Percentiles rank a stretch among this genome's conserved stretches.
Evolutionary conservation across 2,797 vertebrate species (phyloP).

Genomic region (Lateolabrax maculatus): DNA sequence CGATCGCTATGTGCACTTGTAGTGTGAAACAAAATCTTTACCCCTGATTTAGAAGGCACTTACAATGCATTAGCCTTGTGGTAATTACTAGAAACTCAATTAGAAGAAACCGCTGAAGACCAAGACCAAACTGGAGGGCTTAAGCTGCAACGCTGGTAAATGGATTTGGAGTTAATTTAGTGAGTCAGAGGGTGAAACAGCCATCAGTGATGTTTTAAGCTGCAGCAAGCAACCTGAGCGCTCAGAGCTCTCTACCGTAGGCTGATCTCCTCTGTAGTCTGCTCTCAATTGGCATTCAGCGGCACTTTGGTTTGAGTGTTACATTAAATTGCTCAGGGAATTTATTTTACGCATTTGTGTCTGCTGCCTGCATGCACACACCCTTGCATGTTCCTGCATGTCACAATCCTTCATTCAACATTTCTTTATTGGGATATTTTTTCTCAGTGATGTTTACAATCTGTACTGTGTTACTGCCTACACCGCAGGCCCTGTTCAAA

Average conservation of each 20-base stretch:
- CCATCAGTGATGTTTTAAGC: constrained; percentile 82
- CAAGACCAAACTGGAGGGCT: constrained; percentile 82
- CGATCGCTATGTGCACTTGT: constrained; percentile 71
- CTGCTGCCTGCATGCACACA: not conserved
- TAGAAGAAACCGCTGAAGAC: constrained; percentile 84
- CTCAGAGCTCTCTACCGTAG: constrained; percentile 56
- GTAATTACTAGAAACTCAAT: constrained; percentile 89
- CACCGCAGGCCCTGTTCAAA: constrained; percentile 45
- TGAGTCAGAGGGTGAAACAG: constrained; percentile 84
- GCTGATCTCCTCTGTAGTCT: constrained; percentile 62
- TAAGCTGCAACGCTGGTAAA: constrained; percentile 82
- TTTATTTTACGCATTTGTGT: constrained; percentile 36
- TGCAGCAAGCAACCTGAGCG: constrained; percentile 70
- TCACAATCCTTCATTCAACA: constrained; percentile 22
- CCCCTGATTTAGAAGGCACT: constrained; percentile 85
- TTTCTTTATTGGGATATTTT: constrained; percentile 32
- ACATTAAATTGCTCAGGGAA: constrained; percentile 63
- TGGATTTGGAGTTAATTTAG: constrained; percentile 84
- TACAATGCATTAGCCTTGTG: constrained; percentile 85
- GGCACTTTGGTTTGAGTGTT: constrained; percentile 60
- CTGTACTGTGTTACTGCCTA: constrained; percentile 43
- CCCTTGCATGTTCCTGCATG: not conserved
- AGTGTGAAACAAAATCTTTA: constrained; percentile 85
- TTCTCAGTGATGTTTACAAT: constrained; percentile 55
- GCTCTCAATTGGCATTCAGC: constrained; percentile 62